Percentiles rank a stretch among this genome's conserved stretches.
Evolutionary conservation across 2,888 invertebrate genomes (phyloP).

Genomic region (Pammene fasciana): DNA sequence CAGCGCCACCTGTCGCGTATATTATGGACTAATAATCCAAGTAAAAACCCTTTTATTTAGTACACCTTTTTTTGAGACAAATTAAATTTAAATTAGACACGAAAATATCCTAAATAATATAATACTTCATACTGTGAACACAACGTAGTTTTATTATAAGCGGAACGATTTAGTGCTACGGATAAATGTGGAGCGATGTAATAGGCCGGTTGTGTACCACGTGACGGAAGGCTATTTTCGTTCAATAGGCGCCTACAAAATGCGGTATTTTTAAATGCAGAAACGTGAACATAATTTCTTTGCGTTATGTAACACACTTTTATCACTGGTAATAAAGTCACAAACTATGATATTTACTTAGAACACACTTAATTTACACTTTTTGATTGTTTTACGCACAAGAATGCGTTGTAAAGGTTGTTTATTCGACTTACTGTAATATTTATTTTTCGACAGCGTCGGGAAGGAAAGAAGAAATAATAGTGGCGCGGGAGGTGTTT

Average conservation of each 20-base stretch:
- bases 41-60: slow-evolving; percentile 50
- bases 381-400: slow-evolving; percentile 65
- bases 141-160: slow-evolving; percentile 37
- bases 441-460: slow-evolving; percentile 80
- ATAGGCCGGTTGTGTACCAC: slow-evolving; percentile 79
- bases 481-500: slow-evolving; percentile 83
- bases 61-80: slow-evolving; percentile 23
- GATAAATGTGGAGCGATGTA: slow-evolving; percentile 79
- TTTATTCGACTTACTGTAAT: slow-evolving; percentile 76
- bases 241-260: slow-evolving; percentile 79
- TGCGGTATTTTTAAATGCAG: slow-evolving; percentile 83
- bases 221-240: slow-evolving; percentile 80
- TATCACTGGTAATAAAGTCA: slow-evolving; percentile 71
- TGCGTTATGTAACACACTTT: slow-evolving; percentile 78
- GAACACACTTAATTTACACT: slow-evolving; percentile 68
- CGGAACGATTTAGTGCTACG: slow-evolving; percentile 57
- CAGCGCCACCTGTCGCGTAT: slow-evolving; percentile 67
- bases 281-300: slow-evolving; percentile 63
- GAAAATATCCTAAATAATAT: slow-evolving; percentile 39
- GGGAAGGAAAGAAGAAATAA: slow-evolving; percentile 84
- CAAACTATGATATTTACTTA: slow-evolving; percentile 60
- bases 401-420: slow-evolving; percentile 47
- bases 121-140: slow-evolving; percentile 1
- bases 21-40: slow-evolving; percentile 50
- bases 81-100: slow-evolving; percentile 39